Percentiles rank a stretch among this genome's conserved stretches.
phyloP scores from a whole-genome alignment of 1,140 invertebrate species.

The Linepithema humile region DNA sequence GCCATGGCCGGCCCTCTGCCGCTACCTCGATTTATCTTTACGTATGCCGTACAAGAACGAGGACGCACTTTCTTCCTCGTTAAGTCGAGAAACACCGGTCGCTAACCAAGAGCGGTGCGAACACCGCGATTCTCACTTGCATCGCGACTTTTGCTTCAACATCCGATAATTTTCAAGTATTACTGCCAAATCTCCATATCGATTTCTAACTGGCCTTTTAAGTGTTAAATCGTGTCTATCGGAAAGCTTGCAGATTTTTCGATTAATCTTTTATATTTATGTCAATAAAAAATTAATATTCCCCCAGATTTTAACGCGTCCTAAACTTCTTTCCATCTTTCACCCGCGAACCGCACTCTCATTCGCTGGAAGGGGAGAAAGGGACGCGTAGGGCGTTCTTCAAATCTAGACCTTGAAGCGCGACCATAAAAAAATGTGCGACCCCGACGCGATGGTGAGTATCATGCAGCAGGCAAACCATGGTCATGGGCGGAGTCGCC shows the following conservation, averaged over 20 bases:
- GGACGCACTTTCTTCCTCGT: constrained; percentile 43
- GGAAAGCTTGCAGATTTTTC: background rate
- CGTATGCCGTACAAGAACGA: constrained; percentile 39
- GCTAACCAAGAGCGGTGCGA: background rate
- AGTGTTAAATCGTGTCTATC: background rate
- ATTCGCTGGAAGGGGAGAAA: constrained; percentile 18
- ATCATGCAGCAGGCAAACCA: constrained; percentile 5
- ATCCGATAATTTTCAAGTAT: background rate
- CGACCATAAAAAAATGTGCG: constrained; percentile 64
- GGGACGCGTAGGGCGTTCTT: constrained; percentile 22
- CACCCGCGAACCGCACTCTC: background rate
- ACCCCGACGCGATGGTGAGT: background rate
- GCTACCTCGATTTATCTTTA: constrained; percentile 73
- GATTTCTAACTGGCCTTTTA: background rate
- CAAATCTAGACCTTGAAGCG: constrained; percentile 65
- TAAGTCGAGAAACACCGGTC: background rate
- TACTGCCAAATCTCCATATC: background rate
- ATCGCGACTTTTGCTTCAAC: background rate
- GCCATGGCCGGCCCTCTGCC: constrained; percentile 67
- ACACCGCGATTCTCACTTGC: background rate
- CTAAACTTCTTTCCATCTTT: background rate
- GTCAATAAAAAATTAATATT: background rate
- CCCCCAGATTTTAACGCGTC: no score
- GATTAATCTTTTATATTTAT: background rate
- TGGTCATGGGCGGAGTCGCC: constrained; percentile 67